These are phyloP conservation scores for Passerina amoena DNA, from an alignment of 2,113 vertebrate species.

Conservation along the genomic window DNA sequence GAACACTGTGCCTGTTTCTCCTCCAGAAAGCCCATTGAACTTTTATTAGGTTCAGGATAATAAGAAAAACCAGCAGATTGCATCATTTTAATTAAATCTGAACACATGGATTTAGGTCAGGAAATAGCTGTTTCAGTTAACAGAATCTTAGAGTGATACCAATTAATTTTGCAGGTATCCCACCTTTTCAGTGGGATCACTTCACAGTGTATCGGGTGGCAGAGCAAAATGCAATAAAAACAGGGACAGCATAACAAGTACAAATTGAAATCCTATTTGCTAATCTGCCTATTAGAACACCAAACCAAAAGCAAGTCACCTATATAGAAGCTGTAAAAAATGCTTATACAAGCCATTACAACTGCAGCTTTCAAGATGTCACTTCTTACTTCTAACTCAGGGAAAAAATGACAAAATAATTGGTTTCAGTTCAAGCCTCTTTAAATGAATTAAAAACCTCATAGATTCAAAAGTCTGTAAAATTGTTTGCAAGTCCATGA, in stretches of 20 bases:
- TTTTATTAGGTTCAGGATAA: neutral
- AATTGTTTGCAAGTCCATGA: constrained; percentile 1
- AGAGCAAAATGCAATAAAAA: neutral
- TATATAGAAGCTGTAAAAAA: neutral
- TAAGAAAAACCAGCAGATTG: neutral
- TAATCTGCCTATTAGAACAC: neutral
- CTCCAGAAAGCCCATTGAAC: neutral
- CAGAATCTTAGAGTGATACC: neutral
- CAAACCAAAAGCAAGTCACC: neutral
- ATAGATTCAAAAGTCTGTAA: neutral
- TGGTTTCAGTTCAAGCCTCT: neutral
- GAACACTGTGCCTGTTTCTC: neutral
- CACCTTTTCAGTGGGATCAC: neutral
- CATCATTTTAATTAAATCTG: constrained; percentile 34
- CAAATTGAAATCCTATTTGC: neutral
- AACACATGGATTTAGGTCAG: neutral
- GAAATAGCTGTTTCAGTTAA: constrained; percentile 4
- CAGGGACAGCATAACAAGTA: neutral
- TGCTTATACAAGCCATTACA: neutral
- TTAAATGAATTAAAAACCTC: neutral
- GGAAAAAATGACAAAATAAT: neutral
- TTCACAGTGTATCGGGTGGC: neutral
- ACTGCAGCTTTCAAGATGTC: neutral
- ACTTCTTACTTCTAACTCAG: neutral
- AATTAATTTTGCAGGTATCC: neutral